Evolutionary conservation across 2,113 vertebrate genomes (phyloP), one percentile per base, ranked within the genome.

Genomic region (Emydocephalus ijimae): DNA sequence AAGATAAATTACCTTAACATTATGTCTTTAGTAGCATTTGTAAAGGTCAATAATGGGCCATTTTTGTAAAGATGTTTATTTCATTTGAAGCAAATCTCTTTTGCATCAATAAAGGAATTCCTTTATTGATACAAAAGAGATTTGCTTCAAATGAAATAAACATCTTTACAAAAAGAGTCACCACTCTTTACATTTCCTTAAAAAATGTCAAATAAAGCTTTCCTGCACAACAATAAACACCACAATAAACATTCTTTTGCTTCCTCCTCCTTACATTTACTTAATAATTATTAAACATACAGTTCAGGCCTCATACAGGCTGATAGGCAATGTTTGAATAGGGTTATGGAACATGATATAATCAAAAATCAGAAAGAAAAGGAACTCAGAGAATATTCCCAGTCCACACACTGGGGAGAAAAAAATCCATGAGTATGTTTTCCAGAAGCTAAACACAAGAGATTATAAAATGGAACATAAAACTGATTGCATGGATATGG

Each of bases 1-100:
- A 96, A 90, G 95, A 94, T 94, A 95, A 96, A 96, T 95, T 94
- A 94, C 92, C 94, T 94, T 89, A 95, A 88, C 45, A 87, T 94
- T 93, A 56, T 50, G 29, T 92, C 93, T 59, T 91, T 50, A 94
- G 39, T 34, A 90, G 52, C 69, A 88, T 56, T 92, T 90, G 55
- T 86, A 57, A 59, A 29, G 56, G n/a, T 92, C 81, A 92, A 90
- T 92, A 92, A 92, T 43, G 88, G 88, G 56, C 55, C 88, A 92
- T n/a, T n/a, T n/a, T n/a, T n/a, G n/a, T n/a, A n/a, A n/a, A n/a
- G n/a, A n/a, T n/a, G n/a, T n/a, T n/a, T n/a, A n/a, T n/a, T n/a
- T n/a, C n/a, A n/a, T n/a, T n/a, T n/a, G n/a, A n/a, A n/a, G n/a
- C n/a, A n/a, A n/a, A n/a, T n/a, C n/a, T n/a, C n/a, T n/a, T n/a